Evolutionary conservation across 2,888 invertebrate genomes (phyloP).

Genomic region (Pterostichus niger): DNA sequence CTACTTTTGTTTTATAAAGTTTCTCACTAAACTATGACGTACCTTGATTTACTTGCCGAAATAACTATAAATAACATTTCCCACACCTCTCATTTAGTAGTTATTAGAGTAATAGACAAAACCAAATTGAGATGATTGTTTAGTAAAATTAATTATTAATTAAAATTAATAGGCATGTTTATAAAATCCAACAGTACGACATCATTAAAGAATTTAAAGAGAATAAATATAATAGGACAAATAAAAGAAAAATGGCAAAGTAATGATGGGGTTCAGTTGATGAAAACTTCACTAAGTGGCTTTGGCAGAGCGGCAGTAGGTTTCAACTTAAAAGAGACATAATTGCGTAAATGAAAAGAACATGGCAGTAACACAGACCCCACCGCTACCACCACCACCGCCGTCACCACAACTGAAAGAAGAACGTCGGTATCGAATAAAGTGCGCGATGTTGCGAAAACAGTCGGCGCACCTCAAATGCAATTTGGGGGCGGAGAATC

Average conservation of each 20-base stretch:
- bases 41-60: too few relatives aligned
- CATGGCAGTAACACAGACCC: neutral
- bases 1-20: too few relatives aligned
- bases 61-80: too few relatives aligned
- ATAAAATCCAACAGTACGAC: neutral
- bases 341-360: constrained; percentile 34
- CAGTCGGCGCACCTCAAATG: constrained; percentile 33
- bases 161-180: neutral
- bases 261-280: constrained; percentile 12
- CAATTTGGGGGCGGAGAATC: constrained; percentile 48
- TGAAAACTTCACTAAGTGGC: neutral
- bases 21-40: too few relatives aligned
- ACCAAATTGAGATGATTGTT: too few relatives aligned
- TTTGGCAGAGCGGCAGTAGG: neutral
- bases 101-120: too few relatives aligned
- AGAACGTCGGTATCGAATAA: constrained; percentile 10
- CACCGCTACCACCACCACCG: too few relatives aligned
- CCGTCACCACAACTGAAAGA: neutral
- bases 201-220: neutral
- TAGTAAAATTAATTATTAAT: too few relatives aligned
- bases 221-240: too few relatives aligned
- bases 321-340: neutral
- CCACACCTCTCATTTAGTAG: too few relatives aligned
- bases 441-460: too few relatives aligned
- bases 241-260: constrained; percentile 11